Conservation (phyloP, 2,113 vertebrate genomes). For the Capra hircus region DNA sequence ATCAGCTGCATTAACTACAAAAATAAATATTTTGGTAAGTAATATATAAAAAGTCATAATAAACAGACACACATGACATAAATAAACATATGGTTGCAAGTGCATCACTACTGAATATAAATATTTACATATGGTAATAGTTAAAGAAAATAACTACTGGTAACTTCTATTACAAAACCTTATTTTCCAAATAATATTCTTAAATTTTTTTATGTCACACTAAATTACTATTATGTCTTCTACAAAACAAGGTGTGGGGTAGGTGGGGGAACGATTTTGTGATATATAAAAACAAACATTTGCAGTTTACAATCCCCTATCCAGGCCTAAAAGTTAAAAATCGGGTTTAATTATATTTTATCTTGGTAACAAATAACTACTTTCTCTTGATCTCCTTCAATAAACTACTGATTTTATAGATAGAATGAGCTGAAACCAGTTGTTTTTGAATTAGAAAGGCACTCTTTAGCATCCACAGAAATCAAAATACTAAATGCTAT, state of each 20-base stretch:
- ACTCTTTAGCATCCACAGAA: neutral
- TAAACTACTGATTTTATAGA: neutral
- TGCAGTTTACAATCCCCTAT: neutral
- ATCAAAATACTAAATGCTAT: conserved; percentile 35
- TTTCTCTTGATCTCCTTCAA: conserved; percentile 12
- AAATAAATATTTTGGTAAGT: conserved; percentile 65
- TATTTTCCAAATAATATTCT: conserved; percentile 27
- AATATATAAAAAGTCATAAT: neutral
- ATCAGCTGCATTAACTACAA: conserved; percentile 96
- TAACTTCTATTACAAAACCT: neutral
- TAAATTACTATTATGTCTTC: neutral
- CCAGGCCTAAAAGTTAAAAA: conserved; percentile 24
- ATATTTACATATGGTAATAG: neutral
- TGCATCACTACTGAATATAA: neutral
- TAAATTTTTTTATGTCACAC: conserved; percentile 16
- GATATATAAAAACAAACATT: neutral
- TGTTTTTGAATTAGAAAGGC: conserved; percentile 10
- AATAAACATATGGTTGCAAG: neutral
- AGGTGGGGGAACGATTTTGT: neutral
- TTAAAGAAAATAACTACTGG: neutral
- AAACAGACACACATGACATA: neutral
- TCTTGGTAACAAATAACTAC: neutral
- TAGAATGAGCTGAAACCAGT: neutral
- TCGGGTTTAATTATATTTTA: neutral
- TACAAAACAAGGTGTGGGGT: neutral